Base-by-base conservation (phyloP, 2,113 vertebrate species). In the Echinops telfairi region DNA sequence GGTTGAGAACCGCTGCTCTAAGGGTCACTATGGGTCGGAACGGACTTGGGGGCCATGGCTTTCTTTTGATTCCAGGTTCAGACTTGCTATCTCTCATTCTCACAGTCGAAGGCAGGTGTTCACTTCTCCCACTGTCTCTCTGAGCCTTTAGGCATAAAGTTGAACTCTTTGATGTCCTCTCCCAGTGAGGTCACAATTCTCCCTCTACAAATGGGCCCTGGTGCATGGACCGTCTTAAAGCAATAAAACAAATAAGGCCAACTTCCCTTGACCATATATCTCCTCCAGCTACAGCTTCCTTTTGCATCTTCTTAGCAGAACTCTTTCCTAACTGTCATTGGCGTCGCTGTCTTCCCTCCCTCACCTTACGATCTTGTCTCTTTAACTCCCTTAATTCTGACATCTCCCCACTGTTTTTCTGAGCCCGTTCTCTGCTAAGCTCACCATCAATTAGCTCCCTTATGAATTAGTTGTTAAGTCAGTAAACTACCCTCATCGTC, bases 271-370 rank as follows among this genome's bases (percentile, higher is more conserved):
- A 14, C 60, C 33, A 23, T 19, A 0, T 31, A 1, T 4, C 8
- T 71, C 31, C 31, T 5, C 25, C 2, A 23, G 73, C 33, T 4
- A 0, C 20, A 19, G 31, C 27, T 66, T 79, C 27, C 27, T 10
- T 9, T 57, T 11, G 17, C 31, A 6, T 10, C 11, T 33, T 68
- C 33, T 60, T 11, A 9, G 23, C 33, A 38, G 71, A 19, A 23
- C 1, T 1, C 8, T 12, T 27, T 16, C 25, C 0, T 1, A 43
- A 12, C 3, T 0, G 3, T 22, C 36, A 2, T 2, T 1, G 0
- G 11, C 9, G 4, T 77, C 73, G 10, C 7, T 0, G 2, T 27
- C 43, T 58, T 68, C 0, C 6, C 9, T 9, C 33, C 64, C 1
- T 31, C 1, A 7, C 36, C 16, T 17, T 23, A 62, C 12, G 47